A percentile compares a stretch with the other conserved stretches of the same genome.
phyloP scores from a whole-genome alignment of 1,140 invertebrate genomes.

The Wiebesia pumilae region DNA sequence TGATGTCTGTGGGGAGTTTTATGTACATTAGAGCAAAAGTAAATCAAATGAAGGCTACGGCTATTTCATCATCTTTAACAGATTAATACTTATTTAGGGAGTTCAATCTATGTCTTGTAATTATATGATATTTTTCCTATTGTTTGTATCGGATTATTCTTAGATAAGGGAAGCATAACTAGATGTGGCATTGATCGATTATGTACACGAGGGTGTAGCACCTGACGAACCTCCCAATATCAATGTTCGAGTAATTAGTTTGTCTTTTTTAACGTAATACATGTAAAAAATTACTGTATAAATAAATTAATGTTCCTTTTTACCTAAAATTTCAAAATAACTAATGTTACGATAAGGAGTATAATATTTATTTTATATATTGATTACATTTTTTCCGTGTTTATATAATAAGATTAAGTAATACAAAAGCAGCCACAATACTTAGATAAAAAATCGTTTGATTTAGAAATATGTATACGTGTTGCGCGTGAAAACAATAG shows the following conservation, averaged over 20 bases:
- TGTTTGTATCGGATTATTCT: background rate
- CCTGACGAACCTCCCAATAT: background rate
- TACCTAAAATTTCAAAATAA: too few relatives aligned
- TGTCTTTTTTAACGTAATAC: background rate
- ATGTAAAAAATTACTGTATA: background rate
- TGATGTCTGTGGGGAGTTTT: background rate
- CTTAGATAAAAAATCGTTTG: too few relatives aligned
- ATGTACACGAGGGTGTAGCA: slow-evolving; percentile 17
- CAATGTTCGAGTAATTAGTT: slow-evolving; percentile 2
- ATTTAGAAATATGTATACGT: too few relatives aligned
- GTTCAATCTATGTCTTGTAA: background rate
- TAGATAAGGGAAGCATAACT: background rate
- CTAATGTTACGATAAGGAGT: too few relatives aligned
- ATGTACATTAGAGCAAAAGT: background rate
- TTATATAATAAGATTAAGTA: too few relatives aligned
- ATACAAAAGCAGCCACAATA: too few relatives aligned
- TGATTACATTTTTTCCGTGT: too few relatives aligned
- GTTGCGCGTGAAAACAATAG: too few relatives aligned
- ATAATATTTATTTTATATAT: too few relatives aligned
- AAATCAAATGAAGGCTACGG: background rate
- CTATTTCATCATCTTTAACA: background rate
- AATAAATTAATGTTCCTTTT: background rate
- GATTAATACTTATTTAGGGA: background rate
- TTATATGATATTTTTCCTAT: background rate
- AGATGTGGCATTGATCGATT: slow-evolving; percentile 9